A percentile compares a stretch with the other conserved stretches of the same genome.
Conservation (phyloP, 2,113 vertebrate genomes). For the Silurus glanis region DNA sequence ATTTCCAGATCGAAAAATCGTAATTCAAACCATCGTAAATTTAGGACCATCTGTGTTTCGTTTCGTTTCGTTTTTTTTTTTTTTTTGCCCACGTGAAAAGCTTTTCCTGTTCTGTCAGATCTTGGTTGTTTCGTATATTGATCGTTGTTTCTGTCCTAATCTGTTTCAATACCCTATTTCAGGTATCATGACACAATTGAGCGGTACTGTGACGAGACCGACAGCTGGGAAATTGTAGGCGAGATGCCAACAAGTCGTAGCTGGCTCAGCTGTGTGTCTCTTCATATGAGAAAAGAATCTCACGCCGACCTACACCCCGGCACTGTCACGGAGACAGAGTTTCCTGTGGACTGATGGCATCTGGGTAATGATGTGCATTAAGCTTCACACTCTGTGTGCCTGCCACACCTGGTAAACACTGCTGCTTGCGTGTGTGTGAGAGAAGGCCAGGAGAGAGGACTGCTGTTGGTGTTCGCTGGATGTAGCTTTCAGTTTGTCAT, state of each 20-base stretch:
- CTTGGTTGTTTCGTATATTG: too few relatives aligned
- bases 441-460: neutral
- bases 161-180: conserved; percentile 1
- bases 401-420: conserved; percentile 1
- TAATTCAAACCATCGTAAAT: too few relatives aligned
- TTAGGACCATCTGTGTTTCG: too few relatives aligned
- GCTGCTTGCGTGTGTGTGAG: neutral
- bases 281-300: conserved; percentile 73
- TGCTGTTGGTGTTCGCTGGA: neutral
- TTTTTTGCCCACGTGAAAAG: too few relatives aligned
- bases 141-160: neutral
- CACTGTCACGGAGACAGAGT: conserved; percentile 53
- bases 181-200: conserved; percentile 82
- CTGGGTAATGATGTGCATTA: neutral
- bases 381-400: conserved; percentile 15
- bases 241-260: conserved; percentile 80
- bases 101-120: too few relatives aligned
- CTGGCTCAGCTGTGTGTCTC: conserved; percentile 79
- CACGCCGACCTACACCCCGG: conserved; percentile 50
- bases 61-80: too few relatives aligned
- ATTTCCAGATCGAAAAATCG: too few relatives aligned
- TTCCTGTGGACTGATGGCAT: conserved; percentile 57
- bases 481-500: neutral
- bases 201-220: conserved; percentile 72
- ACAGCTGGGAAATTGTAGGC: conserved; percentile 77